A percentile compares a stretch with the other conserved stretches of the same genome.
phyloP scores from a whole-genome alignment of 2,113 vertebrate genomes.

The Falco punctatus region DNA sequence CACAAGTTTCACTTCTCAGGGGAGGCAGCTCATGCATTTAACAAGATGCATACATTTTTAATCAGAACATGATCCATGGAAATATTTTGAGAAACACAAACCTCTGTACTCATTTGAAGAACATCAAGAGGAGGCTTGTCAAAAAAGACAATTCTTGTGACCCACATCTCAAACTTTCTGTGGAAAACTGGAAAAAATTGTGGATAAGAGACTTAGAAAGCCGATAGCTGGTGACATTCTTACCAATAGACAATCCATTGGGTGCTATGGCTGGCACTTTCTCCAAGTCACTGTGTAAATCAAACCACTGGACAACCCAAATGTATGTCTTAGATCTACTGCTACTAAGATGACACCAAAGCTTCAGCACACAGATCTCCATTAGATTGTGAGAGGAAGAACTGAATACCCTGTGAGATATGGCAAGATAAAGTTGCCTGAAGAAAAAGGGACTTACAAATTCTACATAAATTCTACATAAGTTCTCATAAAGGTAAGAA shows the following conservation, averaged over 20 bases:
- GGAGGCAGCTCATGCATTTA: not conserved
- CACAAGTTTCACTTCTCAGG: slow-evolving; percentile 4
- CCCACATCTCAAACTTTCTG: not conserved
- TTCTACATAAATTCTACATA: too few species aligned
- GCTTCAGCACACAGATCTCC: not conserved
- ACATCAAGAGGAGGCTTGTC: not conserved
- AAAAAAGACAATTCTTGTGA: not conserved
- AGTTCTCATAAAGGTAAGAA: not conserved
- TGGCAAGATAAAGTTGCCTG: not conserved
- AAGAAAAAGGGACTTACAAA: not conserved
- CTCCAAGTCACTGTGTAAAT: not conserved
- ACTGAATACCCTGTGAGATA: not conserved
- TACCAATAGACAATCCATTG: not conserved
- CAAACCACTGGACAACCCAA: not conserved
- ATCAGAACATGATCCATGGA: slow-evolving; percentile 10
- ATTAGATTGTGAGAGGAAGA: not conserved
- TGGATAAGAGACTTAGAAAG: not conserved
- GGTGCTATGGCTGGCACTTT: not conserved
- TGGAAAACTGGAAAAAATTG: not conserved
- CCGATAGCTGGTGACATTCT: not conserved
- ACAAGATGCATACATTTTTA: slow-evolving; percentile 21
- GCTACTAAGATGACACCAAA: not conserved
- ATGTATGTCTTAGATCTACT: not conserved
- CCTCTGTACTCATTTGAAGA: not conserved
- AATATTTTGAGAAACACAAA: slow-evolving; percentile 17